Conservation (phyloP, 2,113 vertebrate species). For the Syngnathoides biaculeatus region DNA sequence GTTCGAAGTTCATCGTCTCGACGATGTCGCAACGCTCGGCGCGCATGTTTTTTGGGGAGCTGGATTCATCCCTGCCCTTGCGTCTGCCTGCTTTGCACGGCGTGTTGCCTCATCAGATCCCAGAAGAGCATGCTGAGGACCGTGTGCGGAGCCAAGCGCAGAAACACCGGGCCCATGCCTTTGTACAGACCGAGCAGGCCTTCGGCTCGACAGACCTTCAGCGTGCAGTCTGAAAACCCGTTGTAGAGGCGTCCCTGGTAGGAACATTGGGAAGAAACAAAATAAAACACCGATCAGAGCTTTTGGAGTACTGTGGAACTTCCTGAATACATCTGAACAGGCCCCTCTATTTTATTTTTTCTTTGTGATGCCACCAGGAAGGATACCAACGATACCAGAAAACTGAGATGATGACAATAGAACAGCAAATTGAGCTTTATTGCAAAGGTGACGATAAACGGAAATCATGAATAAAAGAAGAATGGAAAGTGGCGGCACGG, state of each 20-base stretch:
- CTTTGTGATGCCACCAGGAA: too few species aligned
- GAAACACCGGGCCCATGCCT: conserved; percentile 85
- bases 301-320: too few species aligned
- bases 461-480: too few species aligned
- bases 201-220: conserved; percentile 81
- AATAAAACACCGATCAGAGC: not conserved
- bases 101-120: conserved; percentile 84
- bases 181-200: conserved; percentile 86
- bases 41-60: not conserved
- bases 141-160: conserved; percentile 90
- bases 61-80: conserved; percentile 14
- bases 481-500: too few species aligned
- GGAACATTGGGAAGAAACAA: conserved; percentile 1
- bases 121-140: conserved; percentile 94
- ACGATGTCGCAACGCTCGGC: not conserved
- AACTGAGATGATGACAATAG: too few species aligned
- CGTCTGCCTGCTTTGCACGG: conserved; percentile 31
- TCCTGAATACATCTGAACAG: too few species aligned
- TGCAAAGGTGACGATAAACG: too few species aligned
- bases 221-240: conserved; percentile 83
- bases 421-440: too few species aligned
- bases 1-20: not conserved
- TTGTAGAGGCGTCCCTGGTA: conserved; percentile 82
- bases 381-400: too few species aligned
- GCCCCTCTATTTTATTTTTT: too few species aligned